Percentiles rank a stretch among this genome's conserved stretches.
Evolutionary conservation across 1,140 invertebrate genomes (phyloP).

Genomic region (Vollenhovia emeryi): DNA sequence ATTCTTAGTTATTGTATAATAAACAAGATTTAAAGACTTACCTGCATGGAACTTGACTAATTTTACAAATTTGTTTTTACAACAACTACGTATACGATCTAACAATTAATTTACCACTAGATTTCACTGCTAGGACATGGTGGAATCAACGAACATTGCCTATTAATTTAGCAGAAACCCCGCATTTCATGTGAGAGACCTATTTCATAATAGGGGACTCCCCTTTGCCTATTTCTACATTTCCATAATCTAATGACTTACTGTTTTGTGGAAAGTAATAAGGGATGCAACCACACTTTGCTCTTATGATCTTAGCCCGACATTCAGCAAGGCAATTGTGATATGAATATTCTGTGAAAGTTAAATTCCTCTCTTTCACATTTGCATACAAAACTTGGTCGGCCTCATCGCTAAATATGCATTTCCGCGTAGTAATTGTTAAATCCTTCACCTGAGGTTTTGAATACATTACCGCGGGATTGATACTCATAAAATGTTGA

Average conservation of each 20-base stretch:
- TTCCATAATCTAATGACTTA: constrained; percentile 68
- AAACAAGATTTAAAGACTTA: no score
- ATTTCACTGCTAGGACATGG: no score
- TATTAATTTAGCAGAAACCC: no score
- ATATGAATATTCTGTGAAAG: constrained; percentile 85
- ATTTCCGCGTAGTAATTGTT: constrained; percentile 83
- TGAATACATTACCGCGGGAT: constrained; percentile 87
- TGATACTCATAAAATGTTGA: constrained; percentile 87
- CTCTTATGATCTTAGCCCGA: constrained; percentile 81
- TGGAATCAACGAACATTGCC: no score
- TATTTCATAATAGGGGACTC: no score
- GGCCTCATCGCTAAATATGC: constrained; percentile 86
- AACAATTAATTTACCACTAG: no score
- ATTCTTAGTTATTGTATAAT: no score
- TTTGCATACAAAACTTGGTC: constrained; percentile 62
- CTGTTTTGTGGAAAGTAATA: constrained; percentile 86
- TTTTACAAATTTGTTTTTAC: no score
- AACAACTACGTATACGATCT: no score
- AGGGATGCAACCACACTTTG: constrained; percentile 87
- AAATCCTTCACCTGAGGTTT: constrained; percentile 85
- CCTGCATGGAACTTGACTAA: no score
- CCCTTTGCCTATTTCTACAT: neutral
- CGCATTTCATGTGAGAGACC: no score
- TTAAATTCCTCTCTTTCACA: constrained; percentile 73
- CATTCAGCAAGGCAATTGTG: constrained; percentile 88